Percentiles rank a stretch among this genome's conserved stretches.
These are phyloP conservation scores for Emmelina monodactyla DNA, from an alignment of 2,888 invertebrate species.

Conservation along the genomic window DNA sequence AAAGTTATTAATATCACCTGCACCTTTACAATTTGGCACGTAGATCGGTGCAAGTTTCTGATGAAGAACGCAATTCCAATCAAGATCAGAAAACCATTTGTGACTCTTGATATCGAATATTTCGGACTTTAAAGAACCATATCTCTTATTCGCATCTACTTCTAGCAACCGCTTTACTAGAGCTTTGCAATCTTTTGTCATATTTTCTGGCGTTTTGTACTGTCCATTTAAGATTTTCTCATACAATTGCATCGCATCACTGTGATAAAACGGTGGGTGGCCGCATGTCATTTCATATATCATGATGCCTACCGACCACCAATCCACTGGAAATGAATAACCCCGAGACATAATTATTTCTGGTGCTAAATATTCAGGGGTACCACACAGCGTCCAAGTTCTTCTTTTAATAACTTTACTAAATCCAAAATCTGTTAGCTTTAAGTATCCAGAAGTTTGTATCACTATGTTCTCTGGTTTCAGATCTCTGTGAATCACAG, in stretches of 20 bases:
- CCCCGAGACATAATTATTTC: slow-evolving; percentile 90
- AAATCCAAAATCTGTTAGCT: slow-evolving; percentile 93
- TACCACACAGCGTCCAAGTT: slow-evolving; percentile 93
- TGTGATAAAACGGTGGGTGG: slow-evolving; percentile 88
- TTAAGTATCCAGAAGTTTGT: slow-evolving; percentile 74
- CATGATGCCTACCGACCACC: slow-evolving; percentile 92
- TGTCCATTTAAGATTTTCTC: slow-evolving; percentile 91
- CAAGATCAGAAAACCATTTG: slow-evolving; percentile 82
- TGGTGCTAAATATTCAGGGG: slow-evolving; percentile 95
- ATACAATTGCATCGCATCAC: slow-evolving; percentile 89
- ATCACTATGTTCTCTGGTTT: slow-evolving; percentile 91
- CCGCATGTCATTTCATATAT: slow-evolving; percentile 90
- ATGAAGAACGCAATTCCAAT: slow-evolving; percentile 84
- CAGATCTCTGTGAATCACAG: slow-evolving; percentile 85
- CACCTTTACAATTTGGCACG: slow-evolving; percentile 54
- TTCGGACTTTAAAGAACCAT: slow-evolving; percentile 87
- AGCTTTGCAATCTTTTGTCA: slow-evolving; percentile 80
- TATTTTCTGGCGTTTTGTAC: slow-evolving; percentile 80
- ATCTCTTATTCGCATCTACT: slow-evolving; percentile 62
- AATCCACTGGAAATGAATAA: slow-evolving; percentile 90
- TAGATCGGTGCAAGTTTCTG: slow-evolving; percentile 72
- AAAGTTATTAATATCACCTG: slow-evolving; percentile 73
- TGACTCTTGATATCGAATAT: slow-evolving; percentile 90
- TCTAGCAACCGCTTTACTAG: slow-evolving; percentile 81
- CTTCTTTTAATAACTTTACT: slow-evolving; percentile 77